phyloP scores from a whole-genome alignment of 1,140 invertebrate species.

The Bombus difficillimus region DNA sequence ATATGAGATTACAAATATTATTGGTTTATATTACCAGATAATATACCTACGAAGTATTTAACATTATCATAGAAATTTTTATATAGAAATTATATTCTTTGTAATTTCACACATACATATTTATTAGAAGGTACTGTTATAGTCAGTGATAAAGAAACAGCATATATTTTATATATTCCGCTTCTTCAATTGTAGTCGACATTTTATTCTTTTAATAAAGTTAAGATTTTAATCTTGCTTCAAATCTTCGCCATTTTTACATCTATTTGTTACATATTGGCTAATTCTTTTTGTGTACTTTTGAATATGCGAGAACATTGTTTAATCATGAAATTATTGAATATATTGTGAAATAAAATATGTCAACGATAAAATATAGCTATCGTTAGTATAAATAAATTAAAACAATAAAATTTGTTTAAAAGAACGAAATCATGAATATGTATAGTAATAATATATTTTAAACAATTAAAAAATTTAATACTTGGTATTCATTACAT shows the following conservation, averaged over 20 bases:
- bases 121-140: constrained; percentile 5
- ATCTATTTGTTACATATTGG: neutral
- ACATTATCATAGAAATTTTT: neutral
- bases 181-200: neutral
- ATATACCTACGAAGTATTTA: constrained; percentile 21
- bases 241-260: neutral
- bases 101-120: constrained; percentile 6
- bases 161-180: constrained; percentile 14
- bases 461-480: constrained; percentile 29
- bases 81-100: constrained; percentile 30
- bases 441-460: constrained; percentile 1
- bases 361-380: constrained; percentile 7
- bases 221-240: neutral
- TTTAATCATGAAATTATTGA: neutral
- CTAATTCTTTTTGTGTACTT: neutral
- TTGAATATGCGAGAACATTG: neutral
- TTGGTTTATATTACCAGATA: neutral
- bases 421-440: neutral
- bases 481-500: constrained; percentile 33
- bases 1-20: neutral
- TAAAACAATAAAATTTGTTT: constrained; percentile 21
- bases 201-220: neutral
- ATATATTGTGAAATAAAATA: constrained; percentile 10
- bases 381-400: constrained; percentile 27
- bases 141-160: constrained; percentile 7